A percentile compares a stretch with the other conserved stretches of the same genome.
Conservation (phyloP, 2,113 vertebrate species). For the Alethe diademata region DNA sequence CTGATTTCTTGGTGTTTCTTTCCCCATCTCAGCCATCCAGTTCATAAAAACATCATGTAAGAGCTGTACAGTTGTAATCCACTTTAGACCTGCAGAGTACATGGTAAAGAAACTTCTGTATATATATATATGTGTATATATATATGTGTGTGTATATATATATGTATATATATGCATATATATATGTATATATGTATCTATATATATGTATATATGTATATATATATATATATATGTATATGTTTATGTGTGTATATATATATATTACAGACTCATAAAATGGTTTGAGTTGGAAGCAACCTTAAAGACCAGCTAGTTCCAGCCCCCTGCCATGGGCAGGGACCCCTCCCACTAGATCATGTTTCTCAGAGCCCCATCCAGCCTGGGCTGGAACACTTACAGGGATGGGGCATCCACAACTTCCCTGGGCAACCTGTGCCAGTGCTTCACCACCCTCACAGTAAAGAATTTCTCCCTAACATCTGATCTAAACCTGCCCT, state of each 20-base stretch:
- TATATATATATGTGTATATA: not conserved
- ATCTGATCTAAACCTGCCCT: not conserved
- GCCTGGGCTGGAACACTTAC: not conserved
- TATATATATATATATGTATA: not conserved
- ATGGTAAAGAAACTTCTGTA: not conserved
- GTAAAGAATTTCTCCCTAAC: not conserved
- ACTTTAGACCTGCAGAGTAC: not conserved
- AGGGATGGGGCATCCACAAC: not conserved
- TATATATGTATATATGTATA: not conserved
- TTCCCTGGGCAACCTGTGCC: not conserved
- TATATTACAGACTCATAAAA: not conserved
- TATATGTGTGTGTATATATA: not conserved
- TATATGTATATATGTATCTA: not conserved
- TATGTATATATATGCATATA: not conserved
- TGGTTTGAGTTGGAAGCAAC: not conserved
- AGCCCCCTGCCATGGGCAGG: no score
- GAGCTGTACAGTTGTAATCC: not conserved
- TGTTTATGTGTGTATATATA: not conserved
- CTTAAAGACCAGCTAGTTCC: not conserved
- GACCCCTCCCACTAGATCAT: not conserved
- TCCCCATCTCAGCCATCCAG: not conserved
- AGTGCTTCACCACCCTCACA: accelerated
- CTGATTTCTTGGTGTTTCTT: not conserved
- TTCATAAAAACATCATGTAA: not conserved
- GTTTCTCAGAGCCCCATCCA: not conserved